Evolutionary conservation across 2,113 vertebrate genomes (phyloP), one percentile per base, ranked within the genome.

Genomic region (Gambusia holbrooki): DNA sequence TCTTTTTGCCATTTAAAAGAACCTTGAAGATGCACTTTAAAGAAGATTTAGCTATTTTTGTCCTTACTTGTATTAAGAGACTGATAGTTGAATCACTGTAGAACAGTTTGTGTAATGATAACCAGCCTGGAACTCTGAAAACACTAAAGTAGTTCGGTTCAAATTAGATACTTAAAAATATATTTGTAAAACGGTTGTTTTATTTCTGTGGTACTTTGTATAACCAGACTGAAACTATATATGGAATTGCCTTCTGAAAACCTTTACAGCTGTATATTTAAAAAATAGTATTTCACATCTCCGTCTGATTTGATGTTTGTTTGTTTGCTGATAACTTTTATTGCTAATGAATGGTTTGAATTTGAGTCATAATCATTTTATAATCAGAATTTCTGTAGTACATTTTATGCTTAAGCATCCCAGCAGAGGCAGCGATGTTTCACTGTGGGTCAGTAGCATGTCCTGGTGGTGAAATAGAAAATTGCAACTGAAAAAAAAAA

Each of bases 381-480:
- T 27, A 27, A 27, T 27, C 27, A 27, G 1, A 27, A 27, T 27
- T 27, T 27, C 4, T 48, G 40, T 42, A 15, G 40, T 15, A 13
- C 1, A 1, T 42, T 42, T 14, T 42, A 4, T 42, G 45, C 45
- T 19, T 5, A 48, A 19, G 27, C 15, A 73, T 69, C 73, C 17
- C 71, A 79, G 74, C 28, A n/a, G 3, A 28, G 29, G 42, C 19
- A 1, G 30, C 15, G 35, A 71, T 29, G 40, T 35, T 37, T 27
- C 32, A 60, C 3, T 22, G 15, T 81, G 40, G 58, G 65, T 70
- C 54, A 66, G 79, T 42, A 89, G 89, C 87, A 73, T 14, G 86
- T 86, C 60, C 92, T 83, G 66, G 87, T 89, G 92, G 88, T 66
- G 2, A 68, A 76, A 63, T 1, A 1, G 11, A 51, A 51, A 69